A percentile compares a stretch with the other conserved stretches of the same genome.
Evolutionary conservation across 2,797 vertebrate species (phyloP).

Genomic region (Lophius americanus): DNA sequence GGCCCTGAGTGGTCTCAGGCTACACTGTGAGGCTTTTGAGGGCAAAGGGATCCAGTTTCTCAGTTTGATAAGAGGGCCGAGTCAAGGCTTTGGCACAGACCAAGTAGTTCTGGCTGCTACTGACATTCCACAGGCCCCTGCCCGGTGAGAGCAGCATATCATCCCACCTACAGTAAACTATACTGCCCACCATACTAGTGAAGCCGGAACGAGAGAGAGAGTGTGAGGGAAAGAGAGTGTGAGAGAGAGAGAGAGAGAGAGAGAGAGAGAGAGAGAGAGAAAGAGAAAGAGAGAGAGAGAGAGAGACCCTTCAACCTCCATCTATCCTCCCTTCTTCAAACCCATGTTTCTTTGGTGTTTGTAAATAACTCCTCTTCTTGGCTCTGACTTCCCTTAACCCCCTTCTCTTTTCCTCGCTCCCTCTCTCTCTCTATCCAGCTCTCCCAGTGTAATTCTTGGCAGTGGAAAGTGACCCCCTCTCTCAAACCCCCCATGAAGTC

Average conservation of each 20-base stretch:
- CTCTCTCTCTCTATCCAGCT: slow-evolving; percentile 49
- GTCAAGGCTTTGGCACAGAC: slow-evolving; percentile 62
- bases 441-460: slow-evolving; percentile 79
- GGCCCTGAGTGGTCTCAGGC: slow-evolving; percentile 60
- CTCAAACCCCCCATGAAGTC: slow-evolving; percentile 78
- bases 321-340: slow-evolving; percentile 46
- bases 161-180: slow-evolving; percentile 54
- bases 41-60: slow-evolving; percentile 67
- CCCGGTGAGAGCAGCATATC: slow-evolving; percentile 45
- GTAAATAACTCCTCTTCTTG: slow-evolving; percentile 66
- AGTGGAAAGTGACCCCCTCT: slow-evolving; percentile 74
- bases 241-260: slow-evolving; percentile 23
- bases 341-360: slow-evolving; percentile 60
- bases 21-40: slow-evolving; percentile 64
- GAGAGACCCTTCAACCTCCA: slow-evolving; percentile 19
- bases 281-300: background rate
- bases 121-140: slow-evolving; percentile 74
- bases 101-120: slow-evolving; percentile 54
- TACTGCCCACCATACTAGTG: slow-evolving; percentile 36
- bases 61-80: slow-evolving; percentile 73
- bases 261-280: slow-evolving; percentile 23
- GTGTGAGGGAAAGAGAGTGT: background rate
- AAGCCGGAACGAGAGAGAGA: slow-evolving; percentile 39
- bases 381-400: slow-evolving; percentile 58
- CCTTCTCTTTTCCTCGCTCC: slow-evolving; percentile 52